Base-by-base conservation (phyloP, 2,888 invertebrate genomes). In the Mythimna impura region DNA sequence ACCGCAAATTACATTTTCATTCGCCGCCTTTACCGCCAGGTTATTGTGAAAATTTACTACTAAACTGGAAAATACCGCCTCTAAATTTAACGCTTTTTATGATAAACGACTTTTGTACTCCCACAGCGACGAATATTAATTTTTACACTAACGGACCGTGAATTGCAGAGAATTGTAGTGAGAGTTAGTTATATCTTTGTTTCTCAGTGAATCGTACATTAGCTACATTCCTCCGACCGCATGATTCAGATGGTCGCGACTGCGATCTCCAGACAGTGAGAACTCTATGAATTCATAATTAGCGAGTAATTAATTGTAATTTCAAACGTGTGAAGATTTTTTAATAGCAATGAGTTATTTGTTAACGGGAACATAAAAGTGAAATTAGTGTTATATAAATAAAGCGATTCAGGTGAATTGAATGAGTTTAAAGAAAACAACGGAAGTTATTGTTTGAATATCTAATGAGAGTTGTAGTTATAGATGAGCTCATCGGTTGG, bases 1-100 rank as follows among this genome's bases (percentile, higher is more conserved):
- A 93, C 94, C 94, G 88, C 94, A 94, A 94, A 94, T 94, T 94
- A 94, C 94, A 93, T 93, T 93, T 94, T 92, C 93, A 94, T 93
- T 91, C 92, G 89, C 89, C 91, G 88, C 92, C 87, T 85, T 80
- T 72, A 85, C 85, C 85, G 66, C 77, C 71, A 76, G 72, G 86
- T 88, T 87, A 87, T 88, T 90, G 86, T 89, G 87, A 88, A 90
- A 89, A 89, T 89, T 88, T 86, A 85, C 88, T 86, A 85, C 86
- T 84, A 85, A 84, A 88, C 84, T 85, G 83, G 79, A 85, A 88
- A 88, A 88, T 83, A 86, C 76, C 79, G 77, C 82, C 82, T 86
- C 81, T 80, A 82, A 83, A 87, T 86, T 84, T 84, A 83, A 84
- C 80, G 78, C 81, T 85, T 84, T 85, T 85, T 80, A 87, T 84